Conservation (phyloP, 2,888 invertebrate genomes). For the Eristalis arbustorum region DNA sequence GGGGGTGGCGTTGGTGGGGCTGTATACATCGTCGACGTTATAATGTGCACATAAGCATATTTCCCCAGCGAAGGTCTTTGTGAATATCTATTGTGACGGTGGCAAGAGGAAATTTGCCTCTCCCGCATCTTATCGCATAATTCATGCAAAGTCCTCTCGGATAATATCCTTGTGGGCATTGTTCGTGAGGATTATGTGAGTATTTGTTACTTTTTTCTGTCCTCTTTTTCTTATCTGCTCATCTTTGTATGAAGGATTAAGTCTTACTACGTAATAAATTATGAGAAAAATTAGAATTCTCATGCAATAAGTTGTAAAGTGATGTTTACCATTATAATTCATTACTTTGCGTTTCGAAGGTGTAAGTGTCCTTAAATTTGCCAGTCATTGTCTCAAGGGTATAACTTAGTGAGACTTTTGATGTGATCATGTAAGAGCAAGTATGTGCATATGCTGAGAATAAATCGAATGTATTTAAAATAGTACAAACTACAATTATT, state of each 20-base stretch:
- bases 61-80: constrained; percentile 61
- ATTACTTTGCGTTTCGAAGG: constrained; percentile 48
- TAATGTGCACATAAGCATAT: constrained; percentile 68
- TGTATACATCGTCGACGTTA: constrained; percentile 48
- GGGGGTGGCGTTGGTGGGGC: not conserved
- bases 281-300: constrained; percentile 59
- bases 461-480: too few species aligned
- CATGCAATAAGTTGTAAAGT: constrained; percentile 67
- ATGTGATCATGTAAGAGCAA: too few species aligned
- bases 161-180: constrained; percentile 61
- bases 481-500: too few species aligned
- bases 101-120: constrained; percentile 37
- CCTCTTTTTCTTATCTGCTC: constrained; percentile 53
- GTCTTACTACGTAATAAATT: constrained; percentile 69
- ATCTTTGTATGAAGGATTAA: constrained; percentile 62
- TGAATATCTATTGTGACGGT: constrained; percentile 11
- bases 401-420: not conserved
- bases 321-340: constrained; percentile 67
- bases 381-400: not conserved
- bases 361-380: not conserved
- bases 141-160: constrained; percentile 69
- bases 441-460: too few species aligned
- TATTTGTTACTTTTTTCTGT: constrained; percentile 44
- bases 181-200: constrained; percentile 64
- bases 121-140: constrained; percentile 65